Base-by-base conservation (phyloP, 2,888 invertebrate genomes). In the Schrankia costaestrigalis region DNA sequence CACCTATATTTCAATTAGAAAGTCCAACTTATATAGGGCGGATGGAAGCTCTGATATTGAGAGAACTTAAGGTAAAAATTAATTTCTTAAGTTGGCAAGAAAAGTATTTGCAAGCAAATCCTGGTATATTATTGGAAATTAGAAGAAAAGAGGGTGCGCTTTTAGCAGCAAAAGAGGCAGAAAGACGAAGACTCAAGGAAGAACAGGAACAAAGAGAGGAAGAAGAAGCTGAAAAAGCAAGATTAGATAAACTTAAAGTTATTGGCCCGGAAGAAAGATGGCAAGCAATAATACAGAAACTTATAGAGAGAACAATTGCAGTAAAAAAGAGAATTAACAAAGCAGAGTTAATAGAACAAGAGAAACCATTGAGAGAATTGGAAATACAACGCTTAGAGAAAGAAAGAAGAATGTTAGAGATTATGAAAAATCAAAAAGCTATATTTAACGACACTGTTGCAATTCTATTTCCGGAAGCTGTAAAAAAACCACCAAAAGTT, bases 401-500 rank as follows among this genome's bases (percentile, higher is more conserved):
- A 59, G 89, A 89, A 56, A 71, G 79, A 47, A 89, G 90, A 62
- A 90, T 91, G 73, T 71, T 84, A 11, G 86, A 89, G 30, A 87
- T 89, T 14, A 80, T 92, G 74, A 88, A 87, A 57, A 85, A 89
- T 45, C 90, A 90, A 41, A 89, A 90, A 43, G 80, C 78, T 3
- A 90, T 93, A 47, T 94, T 94, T 54, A 90, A 91, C 46, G 91
- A 93, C 21, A 91, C 91, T 0, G 89, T 93, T 0, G 89, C 89
- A 5, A 88, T 89, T 40, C 66, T 91, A 8, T 91, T 92, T 52
- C 92, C 92, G 0, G 90, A 91, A 59, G 89, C 90, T 15, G 78
- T 90, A 18, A 86, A 87, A 48, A 86, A 86, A 46, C 74, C 79
- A 46, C 76, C 76, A 10, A 74, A 77, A 46, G 62, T 72, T 2